These are phyloP conservation scores for Lagopus muta DNA, from an alignment of 2,113 vertebrate species.

Conservation along the genomic window DNA sequence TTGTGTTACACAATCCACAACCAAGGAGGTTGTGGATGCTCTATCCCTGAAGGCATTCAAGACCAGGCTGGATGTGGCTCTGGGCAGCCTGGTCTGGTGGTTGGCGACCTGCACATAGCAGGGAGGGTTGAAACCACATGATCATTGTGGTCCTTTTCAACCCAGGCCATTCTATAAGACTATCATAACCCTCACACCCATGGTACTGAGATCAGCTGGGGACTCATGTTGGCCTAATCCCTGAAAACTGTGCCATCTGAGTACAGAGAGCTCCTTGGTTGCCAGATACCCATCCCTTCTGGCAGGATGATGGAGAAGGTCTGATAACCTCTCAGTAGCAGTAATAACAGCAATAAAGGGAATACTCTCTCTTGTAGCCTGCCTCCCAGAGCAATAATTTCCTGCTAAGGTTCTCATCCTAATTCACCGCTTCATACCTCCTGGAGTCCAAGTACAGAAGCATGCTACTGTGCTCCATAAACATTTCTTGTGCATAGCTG, in stretches of 20 bases:
- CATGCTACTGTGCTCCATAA: neutral
- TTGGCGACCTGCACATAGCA: too few relatives aligned
- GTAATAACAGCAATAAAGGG: conserved; percentile 32
- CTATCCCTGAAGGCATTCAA: too few relatives aligned
- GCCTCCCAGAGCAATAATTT: neutral
- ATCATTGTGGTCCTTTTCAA: too few relatives aligned
- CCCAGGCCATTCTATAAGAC: too few relatives aligned
- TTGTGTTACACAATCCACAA: too few relatives aligned
- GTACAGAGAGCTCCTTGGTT: neutral
- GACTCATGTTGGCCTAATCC: neutral
- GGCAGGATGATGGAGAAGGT: neutral
- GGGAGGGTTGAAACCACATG: too few relatives aligned
- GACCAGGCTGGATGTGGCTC: too few relatives aligned
- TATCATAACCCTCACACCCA: neutral
- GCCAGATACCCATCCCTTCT: neutral
- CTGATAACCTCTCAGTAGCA: conserved; percentile 3
- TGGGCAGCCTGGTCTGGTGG: too few relatives aligned
- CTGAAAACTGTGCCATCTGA: rapidly evolving
- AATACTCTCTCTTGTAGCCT: neutral
- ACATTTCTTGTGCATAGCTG: neutral
- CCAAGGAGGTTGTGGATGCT: too few relatives aligned
- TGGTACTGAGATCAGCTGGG: neutral
- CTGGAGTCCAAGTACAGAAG: neutral
- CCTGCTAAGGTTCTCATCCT: conserved; percentile 22
- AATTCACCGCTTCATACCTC: conserved; percentile 44